Percentiles rank a stretch among this genome's conserved stretches.
Conservation (phyloP, 2,888 invertebrate species). For the Folsomia manolachei region DNA sequence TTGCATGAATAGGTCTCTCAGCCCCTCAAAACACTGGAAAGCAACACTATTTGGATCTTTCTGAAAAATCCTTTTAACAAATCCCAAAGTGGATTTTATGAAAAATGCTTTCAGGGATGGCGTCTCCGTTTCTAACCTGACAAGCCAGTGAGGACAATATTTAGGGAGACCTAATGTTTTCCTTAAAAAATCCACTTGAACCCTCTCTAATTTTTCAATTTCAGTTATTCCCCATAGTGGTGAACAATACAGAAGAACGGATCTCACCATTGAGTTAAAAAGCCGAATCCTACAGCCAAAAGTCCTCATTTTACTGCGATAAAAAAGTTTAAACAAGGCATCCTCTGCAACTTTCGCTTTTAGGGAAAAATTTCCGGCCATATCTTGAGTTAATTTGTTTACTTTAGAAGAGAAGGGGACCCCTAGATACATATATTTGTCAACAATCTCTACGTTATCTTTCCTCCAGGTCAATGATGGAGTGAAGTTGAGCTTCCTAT, state of each 20-base stretch:
- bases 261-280: constrained; percentile 1
- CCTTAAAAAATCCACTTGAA: background rate
- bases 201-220: background rate
- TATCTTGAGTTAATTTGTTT: background rate
- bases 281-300: background rate
- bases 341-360: constrained; percentile 11
- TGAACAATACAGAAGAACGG: constrained; percentile 4
- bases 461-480: constrained; percentile 16
- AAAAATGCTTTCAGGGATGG: background rate
- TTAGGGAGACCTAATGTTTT: background rate
- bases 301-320: background rate
- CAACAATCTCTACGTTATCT: constrained; percentile 12
- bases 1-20: background rate
- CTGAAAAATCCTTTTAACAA: background rate
- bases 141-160: background rate
- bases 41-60: background rate
- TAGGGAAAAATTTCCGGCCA: background rate
- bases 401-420: constrained; percentile 10
- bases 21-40: background rate
- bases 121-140: background rate
- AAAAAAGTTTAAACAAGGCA: background rate
- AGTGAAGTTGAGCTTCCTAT: background rate
- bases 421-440: constrained; percentile 20
- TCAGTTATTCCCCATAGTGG: background rate
- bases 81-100: background rate